Evolutionary conservation across 1,140 invertebrate genomes (phyloP).

Genomic region (Pentalonia nigronervosa): DNA sequence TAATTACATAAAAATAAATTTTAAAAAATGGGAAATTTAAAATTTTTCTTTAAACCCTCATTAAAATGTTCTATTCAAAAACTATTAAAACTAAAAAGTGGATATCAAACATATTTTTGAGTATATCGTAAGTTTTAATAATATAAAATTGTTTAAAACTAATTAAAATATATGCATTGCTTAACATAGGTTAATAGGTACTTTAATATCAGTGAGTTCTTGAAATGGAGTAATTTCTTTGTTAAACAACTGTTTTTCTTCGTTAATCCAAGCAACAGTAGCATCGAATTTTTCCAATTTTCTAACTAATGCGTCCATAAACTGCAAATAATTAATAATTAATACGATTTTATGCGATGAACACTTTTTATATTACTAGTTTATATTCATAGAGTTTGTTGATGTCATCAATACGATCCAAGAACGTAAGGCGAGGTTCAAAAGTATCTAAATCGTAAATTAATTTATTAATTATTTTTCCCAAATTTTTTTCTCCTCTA

Average conservation of each 20-base stretch:
- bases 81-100: background rate
- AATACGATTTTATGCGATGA: background rate
- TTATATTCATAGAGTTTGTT: constrained; percentile 72
- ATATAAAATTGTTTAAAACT: no score
- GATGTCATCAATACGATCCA: constrained; percentile 76
- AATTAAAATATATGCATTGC: background rate
- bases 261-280: constrained; percentile 84
- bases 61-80: no score
- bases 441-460: constrained; percentile 75
- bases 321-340: constrained; percentile 62
- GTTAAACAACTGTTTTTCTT: constrained; percentile 86
- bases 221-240: constrained; percentile 77
- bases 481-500: constrained; percentile 75
- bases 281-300: constrained; percentile 76
- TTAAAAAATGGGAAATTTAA: no score
- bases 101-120: background rate
- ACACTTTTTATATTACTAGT: constrained; percentile 54
- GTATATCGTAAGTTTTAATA: no score
- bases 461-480: constrained; percentile 73
- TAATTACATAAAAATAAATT: no score
- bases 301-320: constrained; percentile 75
- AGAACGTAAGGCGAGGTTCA: constrained; percentile 71
- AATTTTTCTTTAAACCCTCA: no score
- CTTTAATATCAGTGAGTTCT: constrained; percentile 77
- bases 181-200: constrained; percentile 60